phyloP scores from a whole-genome alignment of 2,888 invertebrate genomes.

The Mesorhabditis sp. region DNA sequence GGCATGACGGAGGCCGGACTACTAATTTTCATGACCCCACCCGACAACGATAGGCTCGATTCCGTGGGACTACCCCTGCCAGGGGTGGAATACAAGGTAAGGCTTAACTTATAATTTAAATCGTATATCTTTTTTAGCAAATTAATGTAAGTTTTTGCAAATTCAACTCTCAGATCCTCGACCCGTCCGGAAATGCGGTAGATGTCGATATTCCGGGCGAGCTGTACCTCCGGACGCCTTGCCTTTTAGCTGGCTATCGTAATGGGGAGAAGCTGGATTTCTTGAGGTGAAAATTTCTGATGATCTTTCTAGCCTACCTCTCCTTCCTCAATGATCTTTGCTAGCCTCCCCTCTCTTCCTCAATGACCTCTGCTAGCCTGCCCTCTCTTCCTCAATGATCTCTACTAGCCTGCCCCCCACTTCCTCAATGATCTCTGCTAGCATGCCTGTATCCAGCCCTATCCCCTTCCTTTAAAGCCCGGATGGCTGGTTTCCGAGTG shows the following conservation, averaged over 20 bases:
- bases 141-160: too few relatives aligned
- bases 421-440: background rate
- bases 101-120: background rate
- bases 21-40: slow-evolving; percentile 30
- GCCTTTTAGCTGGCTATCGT: background rate
- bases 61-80: slow-evolving; percentile 35
- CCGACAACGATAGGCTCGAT: slow-evolving; percentile 15
- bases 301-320: too few relatives aligned
- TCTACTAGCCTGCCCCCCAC: too few relatives aligned
- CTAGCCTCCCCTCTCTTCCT: too few relatives aligned
- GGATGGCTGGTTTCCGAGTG: slow-evolving; percentile 17
- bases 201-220: background rate
- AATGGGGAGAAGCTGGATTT: slow-evolving; percentile 2
- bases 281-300: background rate
- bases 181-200: background rate
- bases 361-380: too few relatives aligned
- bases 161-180: background rate
- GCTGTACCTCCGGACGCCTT: slow-evolving; percentile 2
- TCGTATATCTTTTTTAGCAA: too few relatives aligned
- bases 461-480: slow-evolving; percentile 4
- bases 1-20: slow-evolving; percentile 48
- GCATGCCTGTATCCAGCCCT: background rate
- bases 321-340: too few relatives aligned
- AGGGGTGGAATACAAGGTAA: slow-evolving; percentile 22
- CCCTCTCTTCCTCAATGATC: too few relatives aligned